phyloP scores from a whole-genome alignment of 1,140 invertebrate genomes.

The Trialeurodes vaporariorum region DNA sequence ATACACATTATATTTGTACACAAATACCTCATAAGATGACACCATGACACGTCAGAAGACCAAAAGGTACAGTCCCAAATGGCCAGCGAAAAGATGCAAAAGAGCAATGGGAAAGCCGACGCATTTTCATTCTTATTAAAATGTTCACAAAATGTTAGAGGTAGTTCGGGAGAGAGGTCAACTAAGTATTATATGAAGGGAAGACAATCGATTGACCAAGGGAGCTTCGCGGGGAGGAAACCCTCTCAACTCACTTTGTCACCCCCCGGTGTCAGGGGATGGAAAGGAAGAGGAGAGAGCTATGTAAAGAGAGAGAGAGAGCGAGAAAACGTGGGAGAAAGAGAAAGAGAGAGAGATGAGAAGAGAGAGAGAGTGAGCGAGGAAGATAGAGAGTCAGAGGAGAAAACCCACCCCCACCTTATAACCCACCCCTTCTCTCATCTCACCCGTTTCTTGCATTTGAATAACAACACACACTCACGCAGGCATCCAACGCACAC shows the following conservation, averaged over 20 bases:
- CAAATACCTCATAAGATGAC: too few relatives aligned
- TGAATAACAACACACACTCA: background rate
- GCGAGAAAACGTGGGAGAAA: too few relatives aligned
- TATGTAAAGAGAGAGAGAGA: background rate
- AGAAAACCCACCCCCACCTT: too few relatives aligned
- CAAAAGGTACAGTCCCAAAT: too few relatives aligned
- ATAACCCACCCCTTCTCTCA: background rate
- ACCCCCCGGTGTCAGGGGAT: background rate
- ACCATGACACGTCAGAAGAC: too few relatives aligned
- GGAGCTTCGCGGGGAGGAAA: background rate
- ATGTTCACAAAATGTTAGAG: background rate
- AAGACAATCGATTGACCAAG: background rate
- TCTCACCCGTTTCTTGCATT: too few relatives aligned
- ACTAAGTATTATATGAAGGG: background rate
- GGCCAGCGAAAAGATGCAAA: too few relatives aligned
- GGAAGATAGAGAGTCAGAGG: too few relatives aligned
- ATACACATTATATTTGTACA: too few relatives aligned
- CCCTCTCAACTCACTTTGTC: background rate
- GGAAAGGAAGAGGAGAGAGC: too few relatives aligned
- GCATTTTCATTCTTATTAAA: background rate
- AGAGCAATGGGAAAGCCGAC: background rate
- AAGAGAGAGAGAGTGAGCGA: too few relatives aligned
- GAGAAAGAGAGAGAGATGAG: too few relatives aligned
- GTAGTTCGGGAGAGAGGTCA: background rate
- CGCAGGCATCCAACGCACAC: background rate